Evolutionary conservation across 1,140 invertebrate genomes (phyloP), one percentile per base, ranked within the genome.

Genomic region (Dicyema japonicum): DNA sequence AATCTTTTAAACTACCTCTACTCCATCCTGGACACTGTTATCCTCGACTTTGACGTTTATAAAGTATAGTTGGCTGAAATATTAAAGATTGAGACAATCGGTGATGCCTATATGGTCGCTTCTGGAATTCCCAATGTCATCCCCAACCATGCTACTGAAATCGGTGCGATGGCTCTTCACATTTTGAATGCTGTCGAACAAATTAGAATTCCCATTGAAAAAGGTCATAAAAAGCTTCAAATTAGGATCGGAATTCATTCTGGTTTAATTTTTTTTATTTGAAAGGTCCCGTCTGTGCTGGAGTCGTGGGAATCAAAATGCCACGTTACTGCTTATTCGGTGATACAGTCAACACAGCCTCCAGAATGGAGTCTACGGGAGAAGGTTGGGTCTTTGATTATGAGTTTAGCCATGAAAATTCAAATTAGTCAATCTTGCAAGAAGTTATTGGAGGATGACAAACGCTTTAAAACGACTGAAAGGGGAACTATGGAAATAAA

Each of bases 11-110:
- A 36, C 22, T 30, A 36, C 31, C 59, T 76, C 5, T 76, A 76
- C 44, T 72, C 69, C 1, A 68, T 67, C 30, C 74, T 75, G 46
- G 71, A 75, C 43, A 67, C 66, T 14, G 71, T 68, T 14, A 72
- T 75, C 36, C 68, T 71, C 41, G 66, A 64, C 12, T 74, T 72
- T 41, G 65, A 66, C 37, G 70, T 74, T 21, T 12, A 21, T 21
- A 21, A 21, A 8, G 8, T 21, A 12, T 21, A 9, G 12, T 21
- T 21, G 9, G 8, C 19, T 12, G 12, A 21, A 21, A 21, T 12
- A 21, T 8, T 12, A 9, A 9, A 21, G 19, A 12, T 21, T 8
- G 19, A 21, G 12, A 21, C 19, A 12, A 12, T 21, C 9, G 19
- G 19, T 8, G 19, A 21, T 12, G 19, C 19, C 19, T 21, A 21